These are phyloP conservation scores for Cheilosia vernalis DNA, from an alignment of 2,888 invertebrate genomes.

Conservation along the genomic window DNA sequence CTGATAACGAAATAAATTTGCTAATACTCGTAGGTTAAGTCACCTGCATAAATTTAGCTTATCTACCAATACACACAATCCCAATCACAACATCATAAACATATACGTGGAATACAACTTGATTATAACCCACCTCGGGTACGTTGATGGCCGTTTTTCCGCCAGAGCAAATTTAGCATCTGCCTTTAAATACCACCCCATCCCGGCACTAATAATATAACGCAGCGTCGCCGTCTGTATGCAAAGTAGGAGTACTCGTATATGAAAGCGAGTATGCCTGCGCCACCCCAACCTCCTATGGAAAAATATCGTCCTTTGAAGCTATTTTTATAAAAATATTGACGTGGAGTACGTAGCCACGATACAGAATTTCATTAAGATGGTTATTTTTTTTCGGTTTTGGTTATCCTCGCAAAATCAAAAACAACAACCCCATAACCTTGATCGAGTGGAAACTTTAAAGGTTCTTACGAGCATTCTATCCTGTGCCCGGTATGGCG, in stretches of 20 bases:
- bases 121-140: slow-evolving; percentile 22
- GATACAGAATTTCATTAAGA: not conserved
- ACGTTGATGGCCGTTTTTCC: slow-evolving; percentile 34
- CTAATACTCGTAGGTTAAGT: slow-evolving; percentile 40
- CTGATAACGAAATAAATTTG: slow-evolving; percentile 57
- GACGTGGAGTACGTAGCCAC: slow-evolving; percentile 10
- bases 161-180: slow-evolving; percentile 52
- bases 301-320: slow-evolving; percentile 44
- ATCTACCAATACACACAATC: not conserved
- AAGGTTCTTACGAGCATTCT: not conserved
- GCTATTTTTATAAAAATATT: slow-evolving; percentile 53
- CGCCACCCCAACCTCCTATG: slow-evolving; percentile 21
- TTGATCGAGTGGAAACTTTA: slow-evolving; percentile 16
- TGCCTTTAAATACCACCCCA: slow-evolving; percentile 50
- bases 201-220: slow-evolving; percentile 10
- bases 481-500: too few relatives aligned
- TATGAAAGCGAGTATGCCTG: slow-evolving; percentile 1
- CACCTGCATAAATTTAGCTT: slow-evolving; percentile 22
- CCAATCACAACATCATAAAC: not conserved
- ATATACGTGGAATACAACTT: slow-evolving; percentile 22
- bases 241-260: not conserved
- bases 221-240: not conserved
- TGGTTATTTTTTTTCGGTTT: too few relatives aligned
- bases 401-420: slow-evolving; percentile 1
- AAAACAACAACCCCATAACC: slow-evolving; percentile 42